Base-by-base conservation (phyloP, 2,113 vertebrate species). In the Hemibates koningsi region DNA sequence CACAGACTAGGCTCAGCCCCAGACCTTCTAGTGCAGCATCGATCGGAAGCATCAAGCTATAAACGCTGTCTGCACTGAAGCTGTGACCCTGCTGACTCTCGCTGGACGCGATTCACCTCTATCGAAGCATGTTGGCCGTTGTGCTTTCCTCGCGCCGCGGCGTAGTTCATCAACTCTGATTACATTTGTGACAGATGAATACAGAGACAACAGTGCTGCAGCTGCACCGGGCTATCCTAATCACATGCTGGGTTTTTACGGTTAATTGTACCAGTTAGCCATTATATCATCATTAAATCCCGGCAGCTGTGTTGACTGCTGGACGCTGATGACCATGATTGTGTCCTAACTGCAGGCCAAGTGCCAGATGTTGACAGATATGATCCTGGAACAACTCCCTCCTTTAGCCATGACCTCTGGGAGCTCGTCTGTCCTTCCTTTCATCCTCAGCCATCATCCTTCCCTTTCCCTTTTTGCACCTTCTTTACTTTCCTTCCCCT, bases 391-490 rank as follows among this genome's bases (percentile, higher is more conserved):
- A 93, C 90, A 92, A 85, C 86, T 93, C 90, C 90, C 93, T 91
- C 90, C 93, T 91, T 83, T n/a, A 81, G 87, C 56, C 32, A 0
- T 84, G 93, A 94, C 94, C 92, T 90, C 68, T 83, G 87, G 86
- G 76, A 38, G 38, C 88, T 92, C 82, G 80, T 91, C 87, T 66
- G 88, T 90, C 92, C 88, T 80, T 45, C 38, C 87, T 87, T 87
- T 93, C 91, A 80, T 83, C 89, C 84, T n/a, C 10, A 66, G n/a
- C 81, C 88, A 9, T 81, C 89, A 21, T 82, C 78, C 21, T 66
- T 52, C 43, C 76, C 61, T n/a, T 48, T 84, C 53, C 0, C 14
- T 50, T 76, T 29, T 82, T 82, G 66, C 43, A 2, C 16, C 53
- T 71, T 32, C 66, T 13, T 38, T 36, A 6, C 41, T 11, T 80